phyloP scores from a whole-genome alignment of 2,797 vertebrate species.

The Halcyon smyrnensis region DNA sequence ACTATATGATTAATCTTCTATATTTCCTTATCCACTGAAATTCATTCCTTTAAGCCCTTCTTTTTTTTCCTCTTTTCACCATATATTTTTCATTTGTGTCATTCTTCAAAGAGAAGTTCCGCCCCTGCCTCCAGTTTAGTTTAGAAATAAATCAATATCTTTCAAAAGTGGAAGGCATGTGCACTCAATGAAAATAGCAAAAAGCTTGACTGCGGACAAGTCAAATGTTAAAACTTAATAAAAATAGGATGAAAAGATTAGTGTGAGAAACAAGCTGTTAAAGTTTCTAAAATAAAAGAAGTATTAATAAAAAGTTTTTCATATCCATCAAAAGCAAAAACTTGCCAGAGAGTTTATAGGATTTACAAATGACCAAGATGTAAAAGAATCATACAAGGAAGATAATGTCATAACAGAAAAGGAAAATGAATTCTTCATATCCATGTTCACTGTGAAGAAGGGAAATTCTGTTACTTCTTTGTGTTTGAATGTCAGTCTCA shows the following conservation, averaged over 20 bases:
- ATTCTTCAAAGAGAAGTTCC: background rate
- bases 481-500: constrained; percentile 33
- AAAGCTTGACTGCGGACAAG: background rate
- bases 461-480: background rate
- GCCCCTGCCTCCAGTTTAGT: background rate
- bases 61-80: background rate
- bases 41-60: background rate
- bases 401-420: constrained; percentile 54
- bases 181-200: constrained; percentile 26
- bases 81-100: constrained; percentile 5
- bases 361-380: constrained; percentile 64
- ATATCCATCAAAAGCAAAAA: constrained; percentile 43
- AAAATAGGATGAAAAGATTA: constrained; percentile 52
- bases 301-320: constrained; percentile 51
- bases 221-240: constrained; percentile 27
- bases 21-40: background rate
- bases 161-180: constrained; percentile 28
- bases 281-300: constrained; percentile 43
- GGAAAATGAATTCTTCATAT: constrained; percentile 52
- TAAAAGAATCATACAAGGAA: constrained; percentile 46
- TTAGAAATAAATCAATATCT: constrained; percentile 45
- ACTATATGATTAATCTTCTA: background rate
- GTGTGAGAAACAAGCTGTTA: constrained; percentile 4
- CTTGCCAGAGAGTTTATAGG: constrained; percentile 42
- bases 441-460: background rate